These are phyloP conservation scores for Clarias laeviceps DNA, from an alignment of 2,797 vertebrate species.

Conservation along the genomic window DNA sequence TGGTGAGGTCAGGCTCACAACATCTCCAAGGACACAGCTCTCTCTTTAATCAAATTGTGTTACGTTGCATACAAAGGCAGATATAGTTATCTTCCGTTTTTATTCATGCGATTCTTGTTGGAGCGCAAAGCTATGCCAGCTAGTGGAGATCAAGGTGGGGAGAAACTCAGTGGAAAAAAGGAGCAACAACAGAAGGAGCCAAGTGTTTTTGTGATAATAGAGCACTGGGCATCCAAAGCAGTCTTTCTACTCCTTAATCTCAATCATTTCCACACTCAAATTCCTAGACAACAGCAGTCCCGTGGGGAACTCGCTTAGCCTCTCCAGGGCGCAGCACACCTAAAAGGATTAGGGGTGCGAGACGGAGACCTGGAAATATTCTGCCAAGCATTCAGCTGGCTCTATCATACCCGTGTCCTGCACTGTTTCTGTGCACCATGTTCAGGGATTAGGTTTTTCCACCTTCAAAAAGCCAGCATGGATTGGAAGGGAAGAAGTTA, in stretches of 20 bases:
- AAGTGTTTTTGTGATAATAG: conserved; percentile 78
- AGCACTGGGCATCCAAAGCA: conserved; percentile 79
- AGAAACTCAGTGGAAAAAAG: conserved; percentile 72
- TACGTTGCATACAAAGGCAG: conserved; percentile 32
- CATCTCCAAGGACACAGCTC: conserved; percentile 33
- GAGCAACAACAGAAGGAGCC: conserved; percentile 70
- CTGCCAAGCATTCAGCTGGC: conserved; percentile 77
- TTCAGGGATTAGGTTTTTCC: conserved; percentile 75
- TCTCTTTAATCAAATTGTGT: conserved; percentile 46
- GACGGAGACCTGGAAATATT: conserved; percentile 83
- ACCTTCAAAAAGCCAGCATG: conserved; percentile 45
- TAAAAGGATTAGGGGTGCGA: conserved; percentile 85
- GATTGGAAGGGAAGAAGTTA: conserved; percentile 17
- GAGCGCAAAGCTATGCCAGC: conserved; percentile 36
- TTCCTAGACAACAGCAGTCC: conserved; percentile 84
- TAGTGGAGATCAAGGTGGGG: conserved; percentile 67
- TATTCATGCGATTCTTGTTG: conserved; percentile 7
- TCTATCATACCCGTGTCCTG: conserved; percentile 79
- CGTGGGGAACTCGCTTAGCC: conserved; percentile 76
- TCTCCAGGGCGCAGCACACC: conserved; percentile 81
- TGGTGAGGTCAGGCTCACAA: conserved; percentile 40
- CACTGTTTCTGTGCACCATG: conserved; percentile 79
- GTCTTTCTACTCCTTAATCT: conserved; percentile 77
- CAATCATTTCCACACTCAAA: conserved; percentile 82
- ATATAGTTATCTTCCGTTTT: conserved; percentile 62